These are phyloP conservation scores for Pinctada fucata DNA, from an alignment of 2,888 invertebrate genomes.

Conservation along the genomic window DNA sequence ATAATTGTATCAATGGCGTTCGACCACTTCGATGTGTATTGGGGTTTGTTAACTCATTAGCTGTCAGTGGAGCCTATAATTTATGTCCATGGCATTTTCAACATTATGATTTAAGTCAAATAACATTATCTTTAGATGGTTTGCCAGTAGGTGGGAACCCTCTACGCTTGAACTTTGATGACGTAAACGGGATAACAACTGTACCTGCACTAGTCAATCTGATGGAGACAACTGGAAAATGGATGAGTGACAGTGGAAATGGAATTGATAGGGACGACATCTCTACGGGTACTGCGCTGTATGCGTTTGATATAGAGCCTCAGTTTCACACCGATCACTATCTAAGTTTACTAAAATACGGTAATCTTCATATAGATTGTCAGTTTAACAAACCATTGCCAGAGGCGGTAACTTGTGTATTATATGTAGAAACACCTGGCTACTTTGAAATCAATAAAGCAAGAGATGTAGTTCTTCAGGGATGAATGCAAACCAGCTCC, in stretches of 20 bases:
- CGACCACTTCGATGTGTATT: background rate
- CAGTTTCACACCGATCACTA: background rate
- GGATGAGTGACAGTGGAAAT: background rate
- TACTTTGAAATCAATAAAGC: no score
- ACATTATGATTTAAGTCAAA: conserved; percentile 13
- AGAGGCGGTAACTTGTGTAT: conserved; percentile 2
- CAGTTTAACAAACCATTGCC: conserved; percentile 6
- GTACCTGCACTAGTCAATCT: background rate
- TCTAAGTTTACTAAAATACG: conserved; percentile 8
- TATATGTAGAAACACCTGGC: background rate
- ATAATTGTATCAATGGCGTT: background rate
- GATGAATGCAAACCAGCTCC: conserved; percentile 1
- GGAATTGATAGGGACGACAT: background rate
- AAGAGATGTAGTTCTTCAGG: conserved; percentile 3
- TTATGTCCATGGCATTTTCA: background rate
- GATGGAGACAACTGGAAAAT: conserved; percentile 5
- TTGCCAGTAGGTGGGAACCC: conserved; percentile 3
- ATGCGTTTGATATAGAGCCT: conserved; percentile 12
- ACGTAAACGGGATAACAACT: background rate
- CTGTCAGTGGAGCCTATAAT: background rate
- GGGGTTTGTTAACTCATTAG: conserved; percentile 5
- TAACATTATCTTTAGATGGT: background rate
- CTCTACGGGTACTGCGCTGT: background rate
- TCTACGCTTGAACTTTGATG: background rate
- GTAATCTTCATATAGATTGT: background rate